Evolutionary conservation across 2,113 vertebrate species (phyloP).

Genomic region (Murina feae): DNA sequence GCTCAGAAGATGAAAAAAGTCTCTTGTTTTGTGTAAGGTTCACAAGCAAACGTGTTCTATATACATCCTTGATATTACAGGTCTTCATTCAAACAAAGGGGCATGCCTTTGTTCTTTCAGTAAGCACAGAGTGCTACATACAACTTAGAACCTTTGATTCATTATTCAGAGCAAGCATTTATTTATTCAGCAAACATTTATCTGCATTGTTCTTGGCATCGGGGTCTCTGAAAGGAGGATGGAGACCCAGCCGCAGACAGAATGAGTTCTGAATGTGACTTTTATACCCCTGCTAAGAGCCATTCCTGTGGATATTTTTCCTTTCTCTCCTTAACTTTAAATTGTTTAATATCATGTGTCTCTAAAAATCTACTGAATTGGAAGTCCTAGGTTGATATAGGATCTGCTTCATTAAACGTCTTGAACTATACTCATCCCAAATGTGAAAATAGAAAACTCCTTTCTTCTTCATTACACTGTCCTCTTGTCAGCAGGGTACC

Average conservation of each 20-base stretch:
- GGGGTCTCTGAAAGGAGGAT: not conserved
- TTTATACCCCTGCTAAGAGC: not conserved
- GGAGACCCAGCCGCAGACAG: not conserved
- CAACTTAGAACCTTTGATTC: constrained; percentile 2
- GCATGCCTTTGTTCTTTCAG: not conserved
- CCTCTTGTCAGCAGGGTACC: not conserved
- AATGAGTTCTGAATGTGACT: not conserved
- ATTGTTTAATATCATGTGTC: not conserved
- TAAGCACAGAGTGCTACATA: not conserved
- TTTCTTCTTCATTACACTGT: not conserved
- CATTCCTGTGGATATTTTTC: not conserved
- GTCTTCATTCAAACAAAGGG: not conserved
- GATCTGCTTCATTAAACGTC: not conserved
- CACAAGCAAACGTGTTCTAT: not conserved
- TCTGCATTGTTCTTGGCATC: not conserved
- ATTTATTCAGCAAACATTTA: not conserved
- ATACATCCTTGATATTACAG: not conserved
- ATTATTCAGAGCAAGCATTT: not conserved
- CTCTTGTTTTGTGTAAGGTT: not conserved
- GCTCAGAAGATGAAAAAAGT: not conserved
- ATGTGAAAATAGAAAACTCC: constrained; percentile 11
- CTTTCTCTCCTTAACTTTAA: not conserved
- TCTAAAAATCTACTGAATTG: not conserved
- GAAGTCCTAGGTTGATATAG: not conserved
- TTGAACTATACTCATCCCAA: constrained; percentile 2